Evolutionary conservation across 2,888 invertebrate species (phyloP).

Genomic region (Drosophila gaucha): DNA sequence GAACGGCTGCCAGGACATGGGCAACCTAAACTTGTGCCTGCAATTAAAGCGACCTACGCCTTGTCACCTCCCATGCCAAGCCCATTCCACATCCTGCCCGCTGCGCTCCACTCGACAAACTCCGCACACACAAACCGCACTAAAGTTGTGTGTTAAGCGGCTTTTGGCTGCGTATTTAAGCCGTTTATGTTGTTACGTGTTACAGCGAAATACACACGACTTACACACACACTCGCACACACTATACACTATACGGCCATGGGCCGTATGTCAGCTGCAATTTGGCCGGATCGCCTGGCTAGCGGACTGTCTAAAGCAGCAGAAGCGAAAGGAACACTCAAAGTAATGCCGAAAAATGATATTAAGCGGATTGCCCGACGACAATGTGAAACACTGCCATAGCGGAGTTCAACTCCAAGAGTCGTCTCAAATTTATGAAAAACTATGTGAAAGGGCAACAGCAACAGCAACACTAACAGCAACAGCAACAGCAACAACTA

Average conservation of each 20-base stretch:
- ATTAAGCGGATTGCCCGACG: conserved; percentile 70
- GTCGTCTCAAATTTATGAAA: conserved; percentile 61
- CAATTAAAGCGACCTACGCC: conserved; percentile 50
- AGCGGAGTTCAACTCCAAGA: conserved; percentile 21
- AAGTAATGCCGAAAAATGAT: conserved; percentile 77
- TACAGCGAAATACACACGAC: conserved; percentile 52
- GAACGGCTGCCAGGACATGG: conserved; percentile 17
- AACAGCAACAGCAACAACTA: conserved; percentile 12
- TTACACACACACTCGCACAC: conserved; percentile 12
- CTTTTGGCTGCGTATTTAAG: conserved; percentile 69
- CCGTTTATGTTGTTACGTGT: conserved; percentile 65
- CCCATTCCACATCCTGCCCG: not conserved
- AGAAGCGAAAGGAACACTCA: conserved; percentile 42
- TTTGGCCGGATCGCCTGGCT: conserved; percentile 33
- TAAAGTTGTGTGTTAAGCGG: conserved; percentile 71
- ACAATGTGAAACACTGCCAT: conserved; percentile 18
- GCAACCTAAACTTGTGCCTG: conserved; percentile 27
- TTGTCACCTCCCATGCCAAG: conserved; percentile 1
- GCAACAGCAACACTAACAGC: conserved; percentile 20
- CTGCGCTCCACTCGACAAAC: not conserved
- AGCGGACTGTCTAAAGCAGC: conserved; percentile 3
- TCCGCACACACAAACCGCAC: conserved; percentile 57
- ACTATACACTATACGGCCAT: not conserved
- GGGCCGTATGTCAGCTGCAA: conserved; percentile 50
- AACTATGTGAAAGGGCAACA: conserved; percentile 40